Conservation (phyloP, 2,113 vertebrate species). For the Paramormyrops kingsleyae region DNA sequence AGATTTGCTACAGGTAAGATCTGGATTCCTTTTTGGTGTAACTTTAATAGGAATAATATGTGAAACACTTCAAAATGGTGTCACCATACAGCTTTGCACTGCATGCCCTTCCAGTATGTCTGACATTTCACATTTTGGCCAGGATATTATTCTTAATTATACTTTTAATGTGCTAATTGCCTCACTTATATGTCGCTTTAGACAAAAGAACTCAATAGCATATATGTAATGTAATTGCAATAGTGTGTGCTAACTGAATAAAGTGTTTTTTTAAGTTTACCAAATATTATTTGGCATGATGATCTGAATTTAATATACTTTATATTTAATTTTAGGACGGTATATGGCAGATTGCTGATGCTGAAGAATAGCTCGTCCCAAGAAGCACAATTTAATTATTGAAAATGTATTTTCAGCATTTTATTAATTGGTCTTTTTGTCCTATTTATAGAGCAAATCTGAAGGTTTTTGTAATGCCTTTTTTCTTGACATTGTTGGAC, state of each 20-base stretch:
- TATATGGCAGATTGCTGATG: slow-evolving; percentile 95
- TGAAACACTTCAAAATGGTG: not conserved
- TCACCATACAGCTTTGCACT: not conserved
- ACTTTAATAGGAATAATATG: not conserved
- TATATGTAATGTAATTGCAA: not conserved
- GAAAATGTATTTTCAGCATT: slow-evolving; percentile 34
- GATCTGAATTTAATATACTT: not conserved
- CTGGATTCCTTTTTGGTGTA: not conserved
- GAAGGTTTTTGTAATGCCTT: slow-evolving; percentile 30
- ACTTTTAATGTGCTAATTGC: not conserved
- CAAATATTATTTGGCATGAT: not conserved
- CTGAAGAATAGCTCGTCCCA: slow-evolving; percentile 32
- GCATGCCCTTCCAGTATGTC: not conserved
- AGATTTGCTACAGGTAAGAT: slow-evolving; percentile 86
- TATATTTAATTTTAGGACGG: slow-evolving; percentile 68
- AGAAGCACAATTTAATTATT: slow-evolving; percentile 40
- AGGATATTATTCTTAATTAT: not conserved
- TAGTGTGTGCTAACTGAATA: not conserved
- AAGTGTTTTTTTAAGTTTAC: not conserved
- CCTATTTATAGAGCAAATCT: slow-evolving; percentile 22
- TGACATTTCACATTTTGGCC: not conserved
- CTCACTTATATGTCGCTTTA: not conserved
- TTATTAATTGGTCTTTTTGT: slow-evolving; percentile 23
- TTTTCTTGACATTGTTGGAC: slow-evolving; percentile 53
- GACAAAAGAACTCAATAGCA: not conserved